phyloP scores from a whole-genome alignment of 2,888 invertebrate species.

The Ectropis crepuscularia region DNA sequence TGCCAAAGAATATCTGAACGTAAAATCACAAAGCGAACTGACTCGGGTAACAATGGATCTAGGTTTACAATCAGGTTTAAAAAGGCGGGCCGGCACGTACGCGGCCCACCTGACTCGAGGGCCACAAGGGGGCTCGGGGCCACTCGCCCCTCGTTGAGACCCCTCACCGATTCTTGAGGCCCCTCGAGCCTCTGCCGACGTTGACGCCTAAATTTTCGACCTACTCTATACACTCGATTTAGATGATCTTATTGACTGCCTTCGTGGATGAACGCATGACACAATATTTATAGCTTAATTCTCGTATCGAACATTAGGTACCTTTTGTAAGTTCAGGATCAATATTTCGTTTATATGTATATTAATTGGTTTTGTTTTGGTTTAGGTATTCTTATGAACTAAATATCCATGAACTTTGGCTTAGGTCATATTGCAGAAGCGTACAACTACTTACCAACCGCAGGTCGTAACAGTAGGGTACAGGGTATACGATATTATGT shows the following conservation, averaged over 20 bases:
- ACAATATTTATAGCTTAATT: background rate
- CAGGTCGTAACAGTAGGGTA: too few species aligned
- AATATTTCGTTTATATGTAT: too few species aligned
- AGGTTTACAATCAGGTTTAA: slow-evolving; percentile 51
- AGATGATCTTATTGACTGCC: slow-evolving; percentile 34
- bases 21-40: slow-evolving; percentile 45
- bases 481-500: too few species aligned
- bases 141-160: slow-evolving; percentile 52
- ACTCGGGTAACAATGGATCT: slow-evolving; percentile 45
- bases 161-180: slow-evolving; percentile 44
- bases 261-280: slow-evolving; percentile 14
- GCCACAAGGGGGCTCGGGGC: slow-evolving; percentile 50
- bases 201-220: slow-evolving; percentile 58
- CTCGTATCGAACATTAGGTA: too few species aligned
- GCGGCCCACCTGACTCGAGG: slow-evolving; percentile 54
- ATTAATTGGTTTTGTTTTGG: too few species aligned
- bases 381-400: too few species aligned
- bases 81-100: slow-evolving; percentile 63
- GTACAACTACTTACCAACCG: too few species aligned
- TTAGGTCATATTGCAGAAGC: too few species aligned
- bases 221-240: slow-evolving; percentile 50
- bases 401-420: too few species aligned
- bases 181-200: slow-evolving; percentile 54
- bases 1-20: slow-evolving; percentile 32
- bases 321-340: too few species aligned